These are phyloP conservation scores for Bedellia somnulentella DNA, from an alignment of 2,888 invertebrate species.

Conservation along the genomic window DNA sequence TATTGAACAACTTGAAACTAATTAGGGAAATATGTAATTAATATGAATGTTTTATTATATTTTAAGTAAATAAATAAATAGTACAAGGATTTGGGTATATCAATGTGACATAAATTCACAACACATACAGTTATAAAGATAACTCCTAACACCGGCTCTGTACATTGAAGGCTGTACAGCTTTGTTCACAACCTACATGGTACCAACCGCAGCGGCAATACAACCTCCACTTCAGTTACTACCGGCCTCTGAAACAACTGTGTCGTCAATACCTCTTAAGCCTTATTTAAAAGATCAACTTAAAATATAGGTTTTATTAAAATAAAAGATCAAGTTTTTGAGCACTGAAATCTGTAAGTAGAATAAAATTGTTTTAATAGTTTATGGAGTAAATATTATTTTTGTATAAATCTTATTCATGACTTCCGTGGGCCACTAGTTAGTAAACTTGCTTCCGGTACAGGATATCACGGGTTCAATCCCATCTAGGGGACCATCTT, in stretches of 20 bases:
- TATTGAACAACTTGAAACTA: neutral
- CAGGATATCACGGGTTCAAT: too few species aligned
- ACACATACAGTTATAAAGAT: neutral
- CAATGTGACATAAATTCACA: neutral
- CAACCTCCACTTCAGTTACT: slow-evolving; percentile 33
- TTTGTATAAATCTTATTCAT: too few species aligned
- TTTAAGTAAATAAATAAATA: neutral
- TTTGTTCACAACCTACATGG: slow-evolving; percentile 36
- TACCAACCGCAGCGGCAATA: slow-evolving; percentile 29
- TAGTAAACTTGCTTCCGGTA: too few species aligned
- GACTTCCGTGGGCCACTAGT: too few species aligned
- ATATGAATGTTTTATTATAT: neutral
- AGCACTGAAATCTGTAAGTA: neutral
- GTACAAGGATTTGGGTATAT: neutral
- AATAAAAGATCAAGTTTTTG: neutral
- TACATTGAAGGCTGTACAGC: slow-evolving; percentile 28
- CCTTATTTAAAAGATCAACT: neutral
- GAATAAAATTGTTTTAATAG: neutral
- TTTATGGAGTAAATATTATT: neutral
- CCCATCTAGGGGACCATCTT: too few species aligned
- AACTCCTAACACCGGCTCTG: slow-evolving; percentile 32
- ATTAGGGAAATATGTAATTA: neutral
- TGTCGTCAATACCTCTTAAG: neutral
- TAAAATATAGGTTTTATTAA: neutral
- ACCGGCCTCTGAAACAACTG: slow-evolving; percentile 21